Evolutionary conservation across 2,113 vertebrate genomes (phyloP).

Genomic region (Crotalus helleri): DNA sequence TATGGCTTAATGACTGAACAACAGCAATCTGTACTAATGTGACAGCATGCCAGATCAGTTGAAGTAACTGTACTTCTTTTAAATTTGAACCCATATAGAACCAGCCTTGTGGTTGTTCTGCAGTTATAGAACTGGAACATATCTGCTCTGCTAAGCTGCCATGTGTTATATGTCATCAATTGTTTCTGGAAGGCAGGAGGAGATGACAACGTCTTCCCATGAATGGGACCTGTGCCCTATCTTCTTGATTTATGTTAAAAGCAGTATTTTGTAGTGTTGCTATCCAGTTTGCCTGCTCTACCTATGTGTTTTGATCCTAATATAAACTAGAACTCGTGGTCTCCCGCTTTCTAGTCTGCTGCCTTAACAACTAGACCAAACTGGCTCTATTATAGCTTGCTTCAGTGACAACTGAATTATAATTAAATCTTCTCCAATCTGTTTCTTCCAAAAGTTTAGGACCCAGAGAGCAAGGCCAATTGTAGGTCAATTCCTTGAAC

Average conservation of each 20-base stretch:
- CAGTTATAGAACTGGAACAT: background rate
- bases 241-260: background rate
- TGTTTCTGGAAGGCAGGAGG: background rate
- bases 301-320: background rate
- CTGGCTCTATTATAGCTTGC: background rate
- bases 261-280: background rate
- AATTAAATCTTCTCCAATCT: background rate
- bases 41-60: background rate
- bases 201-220: background rate
- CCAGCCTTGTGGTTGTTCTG: background rate
- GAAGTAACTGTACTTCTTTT: background rate
- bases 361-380: background rate
- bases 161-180: background rate
- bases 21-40: background rate
- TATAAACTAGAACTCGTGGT: background rate
- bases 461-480: background rate
- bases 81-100: background rate
- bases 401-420: background rate
- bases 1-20: background rate
- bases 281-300: background rate
- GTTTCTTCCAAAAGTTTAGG: background rate
- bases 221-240: background rate
- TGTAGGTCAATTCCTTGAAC: background rate
- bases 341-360: background rate
- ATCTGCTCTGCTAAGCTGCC: background rate